Evolutionary conservation across 1,140 invertebrate genomes (phyloP).

Genomic region (Amyelois transitella): DNA sequence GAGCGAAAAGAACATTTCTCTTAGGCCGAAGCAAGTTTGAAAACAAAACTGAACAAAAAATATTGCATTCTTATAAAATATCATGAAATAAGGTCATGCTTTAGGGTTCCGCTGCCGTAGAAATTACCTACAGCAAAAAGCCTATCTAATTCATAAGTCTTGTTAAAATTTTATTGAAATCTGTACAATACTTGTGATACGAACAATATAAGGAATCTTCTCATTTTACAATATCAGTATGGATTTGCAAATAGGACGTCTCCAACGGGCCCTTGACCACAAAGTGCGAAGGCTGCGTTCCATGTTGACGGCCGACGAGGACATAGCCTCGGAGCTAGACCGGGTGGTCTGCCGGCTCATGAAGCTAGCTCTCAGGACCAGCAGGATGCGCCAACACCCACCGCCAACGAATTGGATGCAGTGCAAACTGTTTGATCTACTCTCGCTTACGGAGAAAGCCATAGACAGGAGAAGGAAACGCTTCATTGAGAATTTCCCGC

Average conservation of each 20-base stretch:
- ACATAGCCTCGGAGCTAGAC: constrained; percentile 47
- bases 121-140: too few relatives aligned
- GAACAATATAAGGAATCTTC: too few relatives aligned
- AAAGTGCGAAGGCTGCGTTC: constrained; percentile 46
- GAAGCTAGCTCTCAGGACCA: constrained; percentile 41
- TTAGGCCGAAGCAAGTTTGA: too few relatives aligned
- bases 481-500: constrained; percentile 31
- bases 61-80: too few relatives aligned
- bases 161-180: too few relatives aligned
- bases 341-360: constrained; percentile 48
- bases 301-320: constrained; percentile 45
- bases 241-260: constrained; percentile 20
- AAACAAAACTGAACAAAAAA: too few relatives aligned
- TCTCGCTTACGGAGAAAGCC: constrained; percentile 52
- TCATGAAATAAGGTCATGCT: too few relatives aligned
- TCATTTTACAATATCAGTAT: too few relatives aligned
- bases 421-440: constrained; percentile 51
- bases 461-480: constrained; percentile 40
- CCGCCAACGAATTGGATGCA: constrained; percentile 48
- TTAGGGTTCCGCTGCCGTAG: too few relatives aligned
- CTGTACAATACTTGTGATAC: too few relatives aligned
- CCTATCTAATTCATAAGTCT: too few relatives aligned
- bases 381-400: constrained; percentile 20
- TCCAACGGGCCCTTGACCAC: constrained; percentile 41
- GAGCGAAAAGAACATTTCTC: too few relatives aligned